Evolutionary conservation across 2,888 invertebrate genomes (phyloP), one percentile per base, ranked within the genome.

Genomic region (Eudasyphora cyanicolor): DNA sequence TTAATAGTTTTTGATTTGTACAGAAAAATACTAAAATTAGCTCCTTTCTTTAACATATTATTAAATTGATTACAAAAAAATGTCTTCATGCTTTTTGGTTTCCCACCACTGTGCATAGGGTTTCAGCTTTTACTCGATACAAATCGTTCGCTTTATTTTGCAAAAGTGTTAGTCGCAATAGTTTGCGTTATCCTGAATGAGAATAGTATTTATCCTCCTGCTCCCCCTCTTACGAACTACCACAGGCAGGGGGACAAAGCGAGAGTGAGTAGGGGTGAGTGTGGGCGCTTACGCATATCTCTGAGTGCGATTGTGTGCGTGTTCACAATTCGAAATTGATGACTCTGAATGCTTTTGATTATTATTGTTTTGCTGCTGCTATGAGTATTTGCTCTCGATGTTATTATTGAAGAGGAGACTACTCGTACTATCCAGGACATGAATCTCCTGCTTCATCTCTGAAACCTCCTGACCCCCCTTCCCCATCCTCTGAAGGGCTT

Each of bases 251-350:
- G 51, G 21, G 70, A n/a, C n/a, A n/a, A n/a, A 19, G 27, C 32
- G 29, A n/a, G 70, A 4, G 14, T 14, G 35, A 14, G 35, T 75
- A 49, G 60, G 24, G n/a, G 17, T 24, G 62, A 4, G 5, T 62
- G 12, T 32, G 8, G 45, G 19, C 21, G 14, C n/a, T n/a, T n/a
- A n/a, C 60, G 35, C 21, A 32, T 71, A 17, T 64, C 35, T 51
- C 17, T 24, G 24, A 17, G 51, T 19, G 38, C 42, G 24, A 6
- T 3, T 74, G 14, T 42, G 54, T 70, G 51, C 14, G 38, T 71
- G 75, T 74, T 84, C 79, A 79, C 86, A 86, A 87, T 86, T 82
- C 71, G 82, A 86, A 86, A 85, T 86, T 85, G 85, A 86, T 84
- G 86, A 85, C 82, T 86, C 83, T 80, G 79, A 85, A 84, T 82